phyloP scores from a whole-genome alignment of 2,888 invertebrate species.

The Caenorhabditis sinica region DNA sequence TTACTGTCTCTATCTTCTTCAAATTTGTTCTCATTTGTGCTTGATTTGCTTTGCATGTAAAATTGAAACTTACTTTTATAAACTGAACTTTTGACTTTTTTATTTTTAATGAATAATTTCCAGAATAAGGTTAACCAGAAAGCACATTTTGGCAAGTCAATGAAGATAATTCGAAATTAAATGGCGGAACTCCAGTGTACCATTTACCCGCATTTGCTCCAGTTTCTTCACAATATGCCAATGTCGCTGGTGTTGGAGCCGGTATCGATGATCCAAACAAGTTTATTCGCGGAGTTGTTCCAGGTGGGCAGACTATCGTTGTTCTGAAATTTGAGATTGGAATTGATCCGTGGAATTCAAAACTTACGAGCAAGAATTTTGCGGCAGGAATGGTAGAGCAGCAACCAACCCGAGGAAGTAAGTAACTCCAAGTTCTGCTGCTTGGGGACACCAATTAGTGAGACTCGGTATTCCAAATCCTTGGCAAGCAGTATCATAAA shows the following conservation, averaged over 20 bases:
- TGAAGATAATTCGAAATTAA: constrained; percentile 10
- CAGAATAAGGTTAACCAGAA: constrained; percentile 1
- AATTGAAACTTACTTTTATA: neutral
- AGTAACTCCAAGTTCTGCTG: constrained; percentile 35
- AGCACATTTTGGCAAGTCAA: constrained; percentile 15
- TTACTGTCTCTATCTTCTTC: neutral
- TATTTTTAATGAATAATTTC: neutral
- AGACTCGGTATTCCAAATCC: constrained; percentile 11
- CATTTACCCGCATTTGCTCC: constrained; percentile 48
- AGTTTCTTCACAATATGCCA: constrained; percentile 41
- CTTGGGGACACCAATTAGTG: constrained; percentile 10
- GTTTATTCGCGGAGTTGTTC: constrained; percentile 16
- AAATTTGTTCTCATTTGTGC: neutral
- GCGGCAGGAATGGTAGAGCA: constrained; percentile 17
- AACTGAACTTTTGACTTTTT: too few relatives aligned
- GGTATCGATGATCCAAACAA: constrained; percentile 35
- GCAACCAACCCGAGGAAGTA: constrained; percentile 22
- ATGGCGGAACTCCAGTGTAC: constrained; percentile 21
- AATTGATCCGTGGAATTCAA: neutral
- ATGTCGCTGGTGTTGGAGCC: constrained; percentile 25
- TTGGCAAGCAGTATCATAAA: constrained; percentile 27
- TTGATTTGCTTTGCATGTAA: neutral
- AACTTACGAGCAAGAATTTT: constrained; percentile 29
- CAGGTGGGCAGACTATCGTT: constrained; percentile 36
- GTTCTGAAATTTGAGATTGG: neutral